phyloP scores from a whole-genome alignment of 2,797 vertebrate genomes.

The Rhinophrynus dorsalis region DNA sequence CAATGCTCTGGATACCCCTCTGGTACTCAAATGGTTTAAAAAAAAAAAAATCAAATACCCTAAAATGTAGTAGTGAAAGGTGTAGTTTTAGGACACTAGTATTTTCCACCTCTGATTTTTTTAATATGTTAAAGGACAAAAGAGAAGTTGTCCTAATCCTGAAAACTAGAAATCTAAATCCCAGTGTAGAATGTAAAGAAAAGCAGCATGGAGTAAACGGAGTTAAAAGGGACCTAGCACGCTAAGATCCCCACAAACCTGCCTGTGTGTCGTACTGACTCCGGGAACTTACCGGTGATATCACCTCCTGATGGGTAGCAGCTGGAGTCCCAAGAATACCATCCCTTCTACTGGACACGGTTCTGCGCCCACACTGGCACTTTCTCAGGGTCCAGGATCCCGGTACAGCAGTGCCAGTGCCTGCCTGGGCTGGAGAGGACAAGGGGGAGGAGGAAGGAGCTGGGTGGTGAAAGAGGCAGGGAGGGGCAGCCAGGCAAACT shows the following conservation, averaged over 20 bases:
- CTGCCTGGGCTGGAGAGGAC: not conserved
- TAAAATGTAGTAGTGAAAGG: no score
- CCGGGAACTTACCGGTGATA: slow-evolving; percentile 4
- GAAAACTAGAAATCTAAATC: no score
- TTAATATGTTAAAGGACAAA: no score
- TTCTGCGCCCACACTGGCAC: not conserved
- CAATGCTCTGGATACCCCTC: no score
- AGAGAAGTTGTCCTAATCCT: no score
- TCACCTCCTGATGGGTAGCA: not conserved
- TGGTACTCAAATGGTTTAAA: no score
- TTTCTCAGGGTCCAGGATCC: not conserved
- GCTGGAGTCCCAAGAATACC: not conserved
- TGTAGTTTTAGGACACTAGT: no score
- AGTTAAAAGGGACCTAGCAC: no score
- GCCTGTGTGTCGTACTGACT: not conserved
- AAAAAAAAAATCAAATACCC: no score
- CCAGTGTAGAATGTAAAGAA: no score
- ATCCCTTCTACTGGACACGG: not conserved
- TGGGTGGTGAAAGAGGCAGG: slow-evolving; percentile 1
- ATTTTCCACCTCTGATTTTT: no score
- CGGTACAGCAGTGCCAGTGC: not conserved
- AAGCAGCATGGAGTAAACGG: no score
- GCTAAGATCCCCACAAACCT: not conserved
- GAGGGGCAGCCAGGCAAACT: slow-evolving; percentile 13
- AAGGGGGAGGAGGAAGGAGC: not conserved